Evolutionary conservation across 2,888 invertebrate genomes (phyloP).

Genomic region (Agonopterix subpropinquella): DNA sequence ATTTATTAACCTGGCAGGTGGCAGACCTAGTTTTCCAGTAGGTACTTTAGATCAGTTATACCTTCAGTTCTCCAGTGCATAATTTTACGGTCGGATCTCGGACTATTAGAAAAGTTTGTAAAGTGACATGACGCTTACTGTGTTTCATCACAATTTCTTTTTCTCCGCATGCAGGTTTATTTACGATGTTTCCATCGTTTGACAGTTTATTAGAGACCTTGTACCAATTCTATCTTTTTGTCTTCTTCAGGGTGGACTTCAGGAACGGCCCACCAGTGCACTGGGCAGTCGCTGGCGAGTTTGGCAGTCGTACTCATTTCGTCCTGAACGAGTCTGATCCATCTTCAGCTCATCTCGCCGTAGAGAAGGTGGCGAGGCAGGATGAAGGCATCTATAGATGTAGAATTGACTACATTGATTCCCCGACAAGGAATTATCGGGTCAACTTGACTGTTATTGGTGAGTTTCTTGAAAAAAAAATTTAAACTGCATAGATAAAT

Average conservation of each 20-base stretch:
- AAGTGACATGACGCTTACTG: too few relatives aligned
- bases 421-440: constrained; percentile 90
- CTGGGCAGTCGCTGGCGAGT: constrained; percentile 85
- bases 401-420: constrained; percentile 91
- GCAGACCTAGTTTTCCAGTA: too few relatives aligned
- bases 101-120: too few relatives aligned
- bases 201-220: too few relatives aligned
- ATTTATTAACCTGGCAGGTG: too few relatives aligned
- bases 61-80: too few relatives aligned
- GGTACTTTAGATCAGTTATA: too few relatives aligned
- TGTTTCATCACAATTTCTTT: not conserved
- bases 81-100: too few relatives aligned
- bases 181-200: too few relatives aligned
- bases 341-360: constrained; percentile 83
- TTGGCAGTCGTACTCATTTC: constrained; percentile 85
- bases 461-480: constrained; percentile 55
- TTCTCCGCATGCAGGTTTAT: too few relatives aligned
- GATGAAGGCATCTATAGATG: constrained; percentile 93
- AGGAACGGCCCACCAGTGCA: constrained; percentile 84
- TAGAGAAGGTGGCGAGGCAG: constrained; percentile 80
- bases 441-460: constrained; percentile 92
- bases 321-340: constrained; percentile 81
- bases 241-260: constrained; percentile 81
- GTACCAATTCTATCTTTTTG: constrained; percentile 10
- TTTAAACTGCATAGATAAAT: not conserved